phyloP scores from a whole-genome alignment of 2,797 vertebrate species.

The Acipenser ruthenus region DNA sequence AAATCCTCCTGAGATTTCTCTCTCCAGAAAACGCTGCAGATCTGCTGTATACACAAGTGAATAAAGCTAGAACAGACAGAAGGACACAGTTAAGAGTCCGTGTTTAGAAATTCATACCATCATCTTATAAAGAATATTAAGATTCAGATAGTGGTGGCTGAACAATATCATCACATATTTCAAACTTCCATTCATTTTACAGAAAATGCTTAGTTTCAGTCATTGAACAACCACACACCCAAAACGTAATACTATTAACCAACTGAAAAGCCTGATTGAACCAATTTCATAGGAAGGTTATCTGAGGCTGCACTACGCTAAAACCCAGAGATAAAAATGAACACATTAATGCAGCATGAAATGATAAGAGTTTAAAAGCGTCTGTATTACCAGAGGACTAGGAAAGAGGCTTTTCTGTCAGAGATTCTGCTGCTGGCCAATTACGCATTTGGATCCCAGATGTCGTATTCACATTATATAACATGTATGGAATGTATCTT shows the following conservation, averaged over 20 bases:
- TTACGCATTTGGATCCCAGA: slow-evolving; percentile 39
- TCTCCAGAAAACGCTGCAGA: too few relatives aligned
- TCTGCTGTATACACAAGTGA: too few relatives aligned
- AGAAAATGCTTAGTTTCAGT: not conserved
- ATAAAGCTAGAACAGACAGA: too few relatives aligned
- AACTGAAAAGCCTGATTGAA: slow-evolving; percentile 13
- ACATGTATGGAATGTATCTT: slow-evolving; percentile 26
- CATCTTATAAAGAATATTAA: too few relatives aligned
- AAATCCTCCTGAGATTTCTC: too few relatives aligned
- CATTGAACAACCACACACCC: not conserved
- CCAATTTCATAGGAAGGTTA: slow-evolving; percentile 10
- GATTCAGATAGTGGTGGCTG: too few relatives aligned
- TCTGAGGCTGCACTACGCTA: not conserved
- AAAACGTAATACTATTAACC: too few relatives aligned
- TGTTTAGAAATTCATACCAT: too few relatives aligned
- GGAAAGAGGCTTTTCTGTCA: slow-evolving; percentile 13
- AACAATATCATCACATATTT: too few relatives aligned
- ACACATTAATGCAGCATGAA: not conserved
- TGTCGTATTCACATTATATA: slow-evolving; percentile 47
- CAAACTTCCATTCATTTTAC: not conserved
- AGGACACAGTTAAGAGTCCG: too few relatives aligned
- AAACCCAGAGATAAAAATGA: slow-evolving; percentile 1
- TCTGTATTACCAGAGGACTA: slow-evolving; percentile 19
- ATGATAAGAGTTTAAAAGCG: slow-evolving; percentile 11
- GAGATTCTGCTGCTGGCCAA: slow-evolving; percentile 27